Conservation (phyloP, 1,140 invertebrate species). For the Rhopalosiphum padi region DNA sequence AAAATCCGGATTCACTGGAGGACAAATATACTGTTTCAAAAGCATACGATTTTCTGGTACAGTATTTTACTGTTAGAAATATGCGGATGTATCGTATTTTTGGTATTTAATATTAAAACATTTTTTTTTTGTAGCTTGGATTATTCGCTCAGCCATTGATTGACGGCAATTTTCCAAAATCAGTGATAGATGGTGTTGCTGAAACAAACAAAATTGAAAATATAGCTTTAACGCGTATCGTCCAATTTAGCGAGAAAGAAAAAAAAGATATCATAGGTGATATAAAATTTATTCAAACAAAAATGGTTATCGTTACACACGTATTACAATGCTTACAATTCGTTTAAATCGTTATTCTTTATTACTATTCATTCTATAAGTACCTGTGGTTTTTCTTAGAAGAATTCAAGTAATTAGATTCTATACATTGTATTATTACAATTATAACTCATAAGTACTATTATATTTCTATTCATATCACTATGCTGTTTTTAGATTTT, state of each 20-base stretch:
- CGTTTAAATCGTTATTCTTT: not conserved
- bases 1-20: not conserved
- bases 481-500: not conserved
- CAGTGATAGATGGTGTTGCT: not conserved
- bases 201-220: not conserved
- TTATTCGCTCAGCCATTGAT: not conserved
- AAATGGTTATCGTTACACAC: not conserved
- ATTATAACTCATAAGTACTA: too few species aligned
- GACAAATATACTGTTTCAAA: not conserved
- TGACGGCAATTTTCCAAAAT: not conserved
- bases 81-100: not conserved
- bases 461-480: too few species aligned
- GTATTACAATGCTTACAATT: not conserved
- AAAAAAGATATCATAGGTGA: not conserved
- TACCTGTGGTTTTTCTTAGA: not conserved
- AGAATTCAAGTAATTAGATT: not conserved
- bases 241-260: not conserved
- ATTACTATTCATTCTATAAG: not conserved
- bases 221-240: not conserved
- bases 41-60: not conserved
- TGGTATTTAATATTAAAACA: not conserved
- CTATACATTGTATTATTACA: not conserved
- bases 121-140: not conserved
- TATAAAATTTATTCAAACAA: not conserved
- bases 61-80: not conserved